Percentiles rank a stretch among this genome's conserved stretches.
Evolutionary conservation across 2,113 vertebrate genomes (phyloP).

Genomic region (Pygoscelis adeliae): DNA sequence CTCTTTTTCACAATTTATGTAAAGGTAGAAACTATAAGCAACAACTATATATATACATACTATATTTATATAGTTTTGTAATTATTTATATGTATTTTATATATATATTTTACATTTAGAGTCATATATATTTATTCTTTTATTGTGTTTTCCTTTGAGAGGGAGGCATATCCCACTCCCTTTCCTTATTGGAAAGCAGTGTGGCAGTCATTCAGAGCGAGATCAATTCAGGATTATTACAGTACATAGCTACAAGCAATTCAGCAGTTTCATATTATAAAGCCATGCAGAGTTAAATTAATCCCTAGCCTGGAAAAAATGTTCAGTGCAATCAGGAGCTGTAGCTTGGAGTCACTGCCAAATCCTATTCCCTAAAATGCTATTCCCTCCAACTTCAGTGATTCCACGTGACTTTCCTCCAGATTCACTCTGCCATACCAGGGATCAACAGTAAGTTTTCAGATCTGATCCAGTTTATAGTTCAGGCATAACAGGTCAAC

Average conservation of each 20-base stretch:
- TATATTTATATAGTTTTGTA: background rate
- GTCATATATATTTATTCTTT: background rate
- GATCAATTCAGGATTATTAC: background rate
- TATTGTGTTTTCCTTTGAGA: background rate
- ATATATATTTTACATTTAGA: background rate
- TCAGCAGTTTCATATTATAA: background rate
- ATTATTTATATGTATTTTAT: background rate
- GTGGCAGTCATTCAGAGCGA: background rate
- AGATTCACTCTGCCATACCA: background rate
- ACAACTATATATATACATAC: background rate
- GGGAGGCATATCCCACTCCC: background rate
- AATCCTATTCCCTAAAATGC: background rate
- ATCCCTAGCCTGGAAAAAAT: background rate
- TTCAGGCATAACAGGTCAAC: background rate
- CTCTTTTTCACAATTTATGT: background rate
- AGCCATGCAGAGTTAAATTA: constrained; percentile 17
- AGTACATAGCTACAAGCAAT: background rate
- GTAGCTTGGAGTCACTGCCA: background rate
- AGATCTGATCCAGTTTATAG: background rate
- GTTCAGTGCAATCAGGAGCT: background rate
- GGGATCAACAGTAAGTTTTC: background rate
- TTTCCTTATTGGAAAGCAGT: background rate
- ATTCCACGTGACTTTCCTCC: background rate
- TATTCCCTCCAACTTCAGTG: background rate
- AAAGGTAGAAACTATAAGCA: background rate